These are phyloP conservation scores for Pogonocherus hispidulus DNA, from an alignment of 2,888 invertebrate genomes.

Conservation along the genomic window DNA sequence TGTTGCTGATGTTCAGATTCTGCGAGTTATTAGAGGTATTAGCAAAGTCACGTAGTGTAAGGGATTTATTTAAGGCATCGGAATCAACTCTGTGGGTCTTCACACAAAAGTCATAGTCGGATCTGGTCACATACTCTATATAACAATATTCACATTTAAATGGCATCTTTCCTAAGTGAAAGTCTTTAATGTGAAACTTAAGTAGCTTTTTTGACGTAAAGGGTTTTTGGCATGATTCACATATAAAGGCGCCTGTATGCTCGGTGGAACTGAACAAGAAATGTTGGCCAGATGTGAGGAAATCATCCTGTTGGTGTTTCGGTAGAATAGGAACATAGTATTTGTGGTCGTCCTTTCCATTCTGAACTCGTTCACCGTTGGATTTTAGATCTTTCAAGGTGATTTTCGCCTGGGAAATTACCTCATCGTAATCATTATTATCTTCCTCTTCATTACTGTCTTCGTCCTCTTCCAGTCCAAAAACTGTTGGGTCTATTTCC, in stretches of 20 bases:
- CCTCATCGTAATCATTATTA: constrained; percentile 61
- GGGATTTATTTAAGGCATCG: constrained; percentile 54
- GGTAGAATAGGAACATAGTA: constrained; percentile 56
- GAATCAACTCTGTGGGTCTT: constrained; percentile 54
- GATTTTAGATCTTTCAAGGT: constrained; percentile 47
- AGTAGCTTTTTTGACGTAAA: constrained; percentile 59
- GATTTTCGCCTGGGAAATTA: constrained; percentile 59
- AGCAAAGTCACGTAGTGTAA: constrained; percentile 62
- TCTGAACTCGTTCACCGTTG: constrained; percentile 49
- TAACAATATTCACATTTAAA: constrained; percentile 63
- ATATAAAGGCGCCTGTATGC: constrained; percentile 49
- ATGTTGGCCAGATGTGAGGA: constrained; percentile 59
- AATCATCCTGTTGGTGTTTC: constrained; percentile 52
- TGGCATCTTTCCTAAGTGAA: constrained; percentile 63
- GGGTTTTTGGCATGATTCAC: constrained; percentile 61
- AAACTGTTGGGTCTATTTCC: constrained; percentile 65
- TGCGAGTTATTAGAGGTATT: constrained; percentile 44
- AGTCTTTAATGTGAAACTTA: constrained; percentile 61
- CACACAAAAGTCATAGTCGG: constrained; percentile 59
- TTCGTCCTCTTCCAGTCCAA: constrained; percentile 55
- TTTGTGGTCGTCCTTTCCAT: constrained; percentile 51
- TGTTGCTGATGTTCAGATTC: constrained; percentile 38
- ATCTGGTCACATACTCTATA: constrained; percentile 57
- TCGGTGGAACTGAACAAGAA: constrained; percentile 58
- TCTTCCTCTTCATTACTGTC: constrained; percentile 50